Evolutionary conservation across 2,888 invertebrate genomes (phyloP), one percentile per base, ranked within the genome.

Genomic region (Cinara cedri): DNA sequence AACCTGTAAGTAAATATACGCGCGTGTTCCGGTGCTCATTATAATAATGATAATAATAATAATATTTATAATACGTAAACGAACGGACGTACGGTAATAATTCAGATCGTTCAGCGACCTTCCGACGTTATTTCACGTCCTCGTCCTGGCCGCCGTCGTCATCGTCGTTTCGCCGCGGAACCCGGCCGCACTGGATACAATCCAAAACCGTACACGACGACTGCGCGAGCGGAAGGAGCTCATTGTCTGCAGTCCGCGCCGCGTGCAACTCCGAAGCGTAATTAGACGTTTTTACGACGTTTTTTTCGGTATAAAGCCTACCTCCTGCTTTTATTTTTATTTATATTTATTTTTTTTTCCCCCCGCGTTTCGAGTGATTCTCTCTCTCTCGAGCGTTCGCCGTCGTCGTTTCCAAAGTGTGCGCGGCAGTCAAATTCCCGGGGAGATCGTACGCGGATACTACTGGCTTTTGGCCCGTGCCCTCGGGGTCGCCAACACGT

Each of bases 251-350:
- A 44, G 11, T 34, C 34, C 34, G 34, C 34, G 34, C 34, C 34
- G 34, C 34, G 34, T 34, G 6, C 6, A 34, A 46, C 49, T 51
- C 34, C n/a, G 21, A 51, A 6, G 62, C 62, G 62, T 74, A 74
- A 74, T 74, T 74, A 74, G 72, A 74, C 62, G 21, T 42, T 74
- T 74, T 62, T 51, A 62, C 49, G 62, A 72, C 60, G n/a, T n/a
- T n/a, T 21, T 19, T 74, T 71, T 72, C 19, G 49, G 19, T 62
- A 72, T 72, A 51, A 51, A 4, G 62, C 62, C 19, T 26, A 4
- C 46, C 19, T 72, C 24, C 1, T 44, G 19, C 16, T 42, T 34
- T n/a, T 66, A 0, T 66, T 49, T 66, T 49, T n/a, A 6, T 4
- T 14, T 16, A 16, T 6, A 10, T 44, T 21, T 21, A 21, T 24